Evolutionary conservation across 2,888 invertebrate genomes (phyloP).

Genomic region (Eupithecia centaureata): DNA sequence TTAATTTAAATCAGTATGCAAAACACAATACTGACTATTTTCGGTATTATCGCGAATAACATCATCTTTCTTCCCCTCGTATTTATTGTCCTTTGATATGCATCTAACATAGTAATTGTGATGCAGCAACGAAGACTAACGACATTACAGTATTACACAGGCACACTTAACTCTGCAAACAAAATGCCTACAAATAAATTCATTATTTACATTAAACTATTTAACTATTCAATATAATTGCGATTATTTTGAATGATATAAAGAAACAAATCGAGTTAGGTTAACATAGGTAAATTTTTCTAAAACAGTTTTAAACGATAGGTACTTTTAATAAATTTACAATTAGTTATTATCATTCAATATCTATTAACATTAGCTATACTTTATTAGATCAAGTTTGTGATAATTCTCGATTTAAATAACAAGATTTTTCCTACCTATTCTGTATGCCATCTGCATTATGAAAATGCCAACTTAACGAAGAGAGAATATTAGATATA

Average conservation of each 20-base stretch:
- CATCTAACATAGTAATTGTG: constrained; percentile 41
- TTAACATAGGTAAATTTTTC: constrained; percentile 84
- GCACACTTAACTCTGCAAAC: constrained; percentile 76
- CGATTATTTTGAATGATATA: constrained; percentile 70
- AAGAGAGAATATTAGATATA: constrained; percentile 72
- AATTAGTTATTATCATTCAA: constrained; percentile 75
- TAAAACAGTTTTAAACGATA: constrained; percentile 81
- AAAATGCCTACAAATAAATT: constrained; percentile 69
- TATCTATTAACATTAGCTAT: constrained; percentile 83
- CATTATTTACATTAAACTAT: constrained; percentile 75
- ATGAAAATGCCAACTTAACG: constrained; percentile 71
- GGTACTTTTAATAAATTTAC: constrained; percentile 74
- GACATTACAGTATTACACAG: constrained; percentile 62
- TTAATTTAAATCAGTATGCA: constrained; percentile 3
- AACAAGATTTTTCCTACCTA: constrained; percentile 83
- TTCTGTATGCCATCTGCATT: constrained; percentile 63
- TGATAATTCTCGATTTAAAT: constrained; percentile 79
- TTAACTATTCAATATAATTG: constrained; percentile 74
- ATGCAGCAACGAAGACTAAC: constrained; percentile 56
- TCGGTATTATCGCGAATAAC: constrained; percentile 9
- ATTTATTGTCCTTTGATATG: constrained; percentile 36
- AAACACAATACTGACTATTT: constrained; percentile 6
- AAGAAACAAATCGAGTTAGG: constrained; percentile 74
- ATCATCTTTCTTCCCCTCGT: constrained; percentile 3
- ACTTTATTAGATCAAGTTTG: constrained; percentile 81